Conservation (phyloP, 1,140 invertebrate genomes). For the Trigoniulus corallinus region DNA sequence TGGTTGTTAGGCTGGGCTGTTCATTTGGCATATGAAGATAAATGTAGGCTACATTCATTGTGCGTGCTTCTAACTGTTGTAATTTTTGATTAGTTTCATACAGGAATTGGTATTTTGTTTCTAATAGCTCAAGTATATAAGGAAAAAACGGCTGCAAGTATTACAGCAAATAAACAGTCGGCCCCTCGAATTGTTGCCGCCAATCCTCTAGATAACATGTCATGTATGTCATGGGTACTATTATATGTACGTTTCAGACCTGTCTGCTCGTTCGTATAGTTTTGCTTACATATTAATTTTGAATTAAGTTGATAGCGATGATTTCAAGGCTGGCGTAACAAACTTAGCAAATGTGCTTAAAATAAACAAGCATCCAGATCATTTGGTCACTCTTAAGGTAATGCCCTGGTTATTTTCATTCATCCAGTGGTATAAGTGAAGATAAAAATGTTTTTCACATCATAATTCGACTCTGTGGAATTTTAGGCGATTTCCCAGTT, state of each 20-base stretch:
- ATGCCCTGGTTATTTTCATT: not conserved
- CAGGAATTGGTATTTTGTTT: too few species aligned
- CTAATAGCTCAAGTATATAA: constrained; percentile 53
- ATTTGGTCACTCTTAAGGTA: constrained; percentile 49
- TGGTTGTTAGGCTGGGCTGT: constrained; percentile 75
- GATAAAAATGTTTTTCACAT: not conserved
- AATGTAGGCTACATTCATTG: constrained; percentile 36
- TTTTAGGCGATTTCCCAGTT: constrained; percentile 44
- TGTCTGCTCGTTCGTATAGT: not conserved
- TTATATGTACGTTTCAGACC: too few species aligned
- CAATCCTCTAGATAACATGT: constrained; percentile 65
- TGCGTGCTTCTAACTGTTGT: not conserved
- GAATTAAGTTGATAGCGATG: constrained; percentile 56
- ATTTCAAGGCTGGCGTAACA: constrained; percentile 64
- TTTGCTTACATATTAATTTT: constrained; percentile 9
- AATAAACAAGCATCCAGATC: constrained; percentile 61
- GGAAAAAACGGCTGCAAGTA: constrained; percentile 39
- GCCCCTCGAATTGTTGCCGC: constrained; percentile 48
- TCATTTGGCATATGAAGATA: constrained; percentile 61
- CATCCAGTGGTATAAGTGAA: not conserved
- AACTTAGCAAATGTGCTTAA: constrained; percentile 58
- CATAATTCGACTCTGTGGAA: too few species aligned
- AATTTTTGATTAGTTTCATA: constrained; percentile 5
- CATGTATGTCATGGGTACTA: constrained; percentile 45
- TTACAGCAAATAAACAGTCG: constrained; percentile 33